phyloP scores from a whole-genome alignment of 64 coral and sea anemone genomes.

The Montipora foliosa region DNA sequence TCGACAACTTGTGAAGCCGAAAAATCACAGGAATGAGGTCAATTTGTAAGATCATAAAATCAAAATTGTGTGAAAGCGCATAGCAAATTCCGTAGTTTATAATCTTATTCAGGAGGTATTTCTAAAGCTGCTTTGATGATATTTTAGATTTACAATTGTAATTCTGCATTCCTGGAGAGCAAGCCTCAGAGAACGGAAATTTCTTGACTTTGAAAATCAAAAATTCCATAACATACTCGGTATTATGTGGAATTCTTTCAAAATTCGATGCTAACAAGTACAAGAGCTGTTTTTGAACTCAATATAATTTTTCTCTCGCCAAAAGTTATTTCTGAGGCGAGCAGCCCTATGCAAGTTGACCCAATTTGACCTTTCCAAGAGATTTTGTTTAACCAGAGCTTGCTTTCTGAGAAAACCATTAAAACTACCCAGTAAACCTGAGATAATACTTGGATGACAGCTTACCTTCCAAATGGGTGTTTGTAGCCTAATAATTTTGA shows the following conservation, averaged over 20 bases:
- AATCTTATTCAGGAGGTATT: conserved; percentile 33
- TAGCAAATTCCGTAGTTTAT: conserved; percentile 26
- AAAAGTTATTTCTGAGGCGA: conserved; percentile 38
- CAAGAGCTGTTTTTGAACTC: conserved; percentile 49
- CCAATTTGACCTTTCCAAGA: too few relatives aligned
- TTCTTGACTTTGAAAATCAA: conserved; percentile 44
- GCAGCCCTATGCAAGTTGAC: neutral
- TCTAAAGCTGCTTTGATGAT: conserved; percentile 14
- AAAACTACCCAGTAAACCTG: too few relatives aligned
- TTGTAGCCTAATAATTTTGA: too few relatives aligned
- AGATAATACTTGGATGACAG: too few relatives aligned
- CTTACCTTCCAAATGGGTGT: too few relatives aligned
- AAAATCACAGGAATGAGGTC: conserved; percentile 38
- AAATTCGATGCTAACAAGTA: conserved; percentile 42
- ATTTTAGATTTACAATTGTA: conserved; percentile 4
- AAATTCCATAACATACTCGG: conserved; percentile 55
- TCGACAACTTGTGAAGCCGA: conserved; percentile 31
- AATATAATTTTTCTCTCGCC: conserved; percentile 41
- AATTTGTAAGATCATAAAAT: conserved; percentile 34
- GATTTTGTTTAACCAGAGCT: too few relatives aligned
- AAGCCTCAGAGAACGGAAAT: conserved; percentile 23
- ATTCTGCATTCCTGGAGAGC: conserved; percentile 24
- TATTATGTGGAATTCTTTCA: conserved; percentile 52
- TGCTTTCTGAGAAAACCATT: too few relatives aligned
- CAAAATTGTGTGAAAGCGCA: conserved; percentile 24